Evolutionary conservation across 2,797 vertebrate species (phyloP).

Genomic region (Aplochiton taeniatus): DNA sequence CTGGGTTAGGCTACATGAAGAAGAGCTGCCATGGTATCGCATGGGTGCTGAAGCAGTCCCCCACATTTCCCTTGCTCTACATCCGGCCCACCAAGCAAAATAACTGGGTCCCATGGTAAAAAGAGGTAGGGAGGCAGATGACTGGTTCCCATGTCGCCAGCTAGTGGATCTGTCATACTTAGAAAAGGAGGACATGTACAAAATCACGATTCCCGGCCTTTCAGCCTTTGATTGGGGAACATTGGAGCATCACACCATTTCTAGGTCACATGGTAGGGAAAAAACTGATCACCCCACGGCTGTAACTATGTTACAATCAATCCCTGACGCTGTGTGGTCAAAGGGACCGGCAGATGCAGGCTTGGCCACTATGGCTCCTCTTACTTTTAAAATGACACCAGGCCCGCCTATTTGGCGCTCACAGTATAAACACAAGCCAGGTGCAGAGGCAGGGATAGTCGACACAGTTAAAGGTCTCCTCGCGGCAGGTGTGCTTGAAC

Average conservation of each 20-base stretch:
- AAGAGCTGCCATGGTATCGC: not conserved
- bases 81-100: slow-evolving; percentile 4
- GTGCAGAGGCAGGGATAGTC: too few species aligned
- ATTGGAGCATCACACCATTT: not conserved
- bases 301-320: not conserved
- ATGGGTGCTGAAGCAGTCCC: not conserved
- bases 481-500: too few species aligned
- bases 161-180: too few species aligned
- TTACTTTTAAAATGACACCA: too few species aligned
- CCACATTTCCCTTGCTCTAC: slow-evolving; percentile 4
- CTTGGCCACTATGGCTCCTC: too few species aligned
- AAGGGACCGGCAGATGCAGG: slow-evolving; percentile 3
- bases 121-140: not conserved
- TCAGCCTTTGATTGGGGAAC: too few species aligned
- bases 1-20: not conserved
- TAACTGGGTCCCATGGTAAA: slow-evolving; percentile 10
- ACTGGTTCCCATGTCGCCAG: too few species aligned
- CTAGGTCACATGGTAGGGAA: slow-evolving; percentile 9
- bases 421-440: too few species aligned
- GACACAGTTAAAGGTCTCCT: too few species aligned
- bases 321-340: slow-evolving; percentile 5
- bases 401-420: too few species aligned
- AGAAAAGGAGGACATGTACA: too few species aligned
- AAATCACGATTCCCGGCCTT: too few species aligned
- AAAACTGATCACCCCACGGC: slow-evolving; percentile 1